Percentiles rank a stretch among this genome's conserved stretches.
Conservation (phyloP, 2,888 invertebrate species). For the Perithous albicinctus region DNA sequence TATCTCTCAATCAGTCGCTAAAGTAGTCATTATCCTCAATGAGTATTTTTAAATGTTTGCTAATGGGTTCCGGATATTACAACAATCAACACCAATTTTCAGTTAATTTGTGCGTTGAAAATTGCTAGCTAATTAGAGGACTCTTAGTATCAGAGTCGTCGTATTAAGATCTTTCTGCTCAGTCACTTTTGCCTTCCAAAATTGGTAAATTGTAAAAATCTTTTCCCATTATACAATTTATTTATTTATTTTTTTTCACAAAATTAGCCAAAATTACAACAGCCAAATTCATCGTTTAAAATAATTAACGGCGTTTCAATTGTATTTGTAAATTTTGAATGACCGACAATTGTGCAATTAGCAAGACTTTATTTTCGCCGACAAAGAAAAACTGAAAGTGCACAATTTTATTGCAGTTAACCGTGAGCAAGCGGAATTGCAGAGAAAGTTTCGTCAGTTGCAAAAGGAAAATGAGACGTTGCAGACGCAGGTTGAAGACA, state of each 20-base stretch:
- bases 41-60: neutral
- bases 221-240: too few relatives aligned
- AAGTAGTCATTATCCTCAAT: too few relatives aligned
- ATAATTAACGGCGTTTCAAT: neutral
- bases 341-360: neutral
- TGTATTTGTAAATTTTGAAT: too few relatives aligned
- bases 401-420: conserved; percentile 71
- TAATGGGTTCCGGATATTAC: neutral
- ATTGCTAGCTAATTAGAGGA: too few relatives aligned
- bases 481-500: conserved; percentile 87
- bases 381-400: neutral
- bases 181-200: too few relatives aligned
- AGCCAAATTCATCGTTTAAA: neutral
- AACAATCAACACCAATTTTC: too few relatives aligned
- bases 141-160: too few relatives aligned
- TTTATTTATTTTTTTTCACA: too few relatives aligned
- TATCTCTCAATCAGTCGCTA: too few relatives aligned
- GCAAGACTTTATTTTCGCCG: neutral
- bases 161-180: too few relatives aligned
- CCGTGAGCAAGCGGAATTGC: conserved; percentile 88
- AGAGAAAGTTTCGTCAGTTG: conserved; percentile 87
- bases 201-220: too few relatives aligned
- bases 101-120: too few relatives aligned
- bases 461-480: conserved; percentile 87
- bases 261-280: neutral